Conservation (phyloP, 2,113 vertebrate species). For the Dendrocopos noguchii region DNA sequence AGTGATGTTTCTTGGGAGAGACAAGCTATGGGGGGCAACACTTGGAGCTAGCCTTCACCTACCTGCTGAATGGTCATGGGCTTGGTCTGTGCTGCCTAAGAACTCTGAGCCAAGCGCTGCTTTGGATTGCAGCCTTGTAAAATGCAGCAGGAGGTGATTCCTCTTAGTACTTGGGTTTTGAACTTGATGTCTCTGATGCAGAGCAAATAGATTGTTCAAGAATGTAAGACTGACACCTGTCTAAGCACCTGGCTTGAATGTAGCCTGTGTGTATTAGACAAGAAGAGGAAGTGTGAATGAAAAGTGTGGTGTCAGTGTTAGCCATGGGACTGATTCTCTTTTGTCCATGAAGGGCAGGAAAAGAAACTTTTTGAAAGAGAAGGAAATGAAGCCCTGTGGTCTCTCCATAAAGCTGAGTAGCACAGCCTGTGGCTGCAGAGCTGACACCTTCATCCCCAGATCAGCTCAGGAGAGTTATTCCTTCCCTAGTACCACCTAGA, state of each 20-base stretch:
- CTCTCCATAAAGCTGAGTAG: accelerated
- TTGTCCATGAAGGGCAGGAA: background rate
- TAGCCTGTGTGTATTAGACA: accelerated
- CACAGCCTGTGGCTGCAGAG: background rate
- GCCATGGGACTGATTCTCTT: background rate
- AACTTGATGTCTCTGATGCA: background rate
- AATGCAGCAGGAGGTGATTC: background rate
- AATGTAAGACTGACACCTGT: background rate
- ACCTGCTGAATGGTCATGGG: background rate
- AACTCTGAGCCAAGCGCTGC: background rate
- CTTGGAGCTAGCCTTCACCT: background rate
- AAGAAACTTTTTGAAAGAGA: background rate
- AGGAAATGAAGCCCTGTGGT: background rate
- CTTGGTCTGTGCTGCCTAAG: background rate
- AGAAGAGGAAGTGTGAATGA: background rate
- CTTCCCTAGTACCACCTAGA: background rate
- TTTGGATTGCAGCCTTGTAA: background rate
- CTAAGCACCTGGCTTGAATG: background rate
- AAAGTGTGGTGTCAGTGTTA: background rate
- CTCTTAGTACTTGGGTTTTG: background rate
- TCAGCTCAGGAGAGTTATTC: background rate
- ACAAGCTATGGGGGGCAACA: background rate
- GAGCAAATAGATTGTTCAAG: background rate
- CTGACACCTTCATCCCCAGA: background rate
- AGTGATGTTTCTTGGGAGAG: background rate